Evolutionary conservation across 2,113 vertebrate species (phyloP).

Genomic region (Corythaixoides concolor): DNA sequence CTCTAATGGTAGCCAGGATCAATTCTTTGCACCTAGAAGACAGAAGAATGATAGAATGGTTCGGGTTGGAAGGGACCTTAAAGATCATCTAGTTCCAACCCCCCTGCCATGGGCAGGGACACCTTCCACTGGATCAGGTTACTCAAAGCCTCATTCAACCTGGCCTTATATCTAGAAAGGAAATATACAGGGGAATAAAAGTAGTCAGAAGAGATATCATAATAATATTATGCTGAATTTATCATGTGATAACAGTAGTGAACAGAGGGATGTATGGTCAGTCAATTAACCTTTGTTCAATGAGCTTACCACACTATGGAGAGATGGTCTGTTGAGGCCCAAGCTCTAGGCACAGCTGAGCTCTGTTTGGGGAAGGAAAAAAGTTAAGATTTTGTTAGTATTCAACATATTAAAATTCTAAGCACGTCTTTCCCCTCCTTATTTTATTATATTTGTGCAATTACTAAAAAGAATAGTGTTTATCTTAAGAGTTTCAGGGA

Average conservation of each 20-base stretch:
- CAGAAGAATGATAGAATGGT: background rate
- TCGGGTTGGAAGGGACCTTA: no score
- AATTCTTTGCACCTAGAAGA: slow-evolving; percentile 92
- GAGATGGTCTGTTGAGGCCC: slow-evolving; percentile 96
- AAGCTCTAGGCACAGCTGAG: slow-evolving; percentile 91
- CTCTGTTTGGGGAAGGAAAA: slow-evolving; percentile 72
- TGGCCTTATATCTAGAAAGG: background rate
- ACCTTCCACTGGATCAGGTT: no score
- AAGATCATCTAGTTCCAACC: no score
- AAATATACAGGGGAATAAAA: background rate
- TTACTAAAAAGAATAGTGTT: background rate
- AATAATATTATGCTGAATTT: background rate
- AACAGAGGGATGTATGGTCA: background rate
- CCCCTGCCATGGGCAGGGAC: no score
- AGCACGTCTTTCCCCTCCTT: background rate
- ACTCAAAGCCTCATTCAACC: no score
- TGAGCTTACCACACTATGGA: slow-evolving; percentile 93
- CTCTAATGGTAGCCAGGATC: slow-evolving; percentile 88
- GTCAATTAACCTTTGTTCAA: background rate
- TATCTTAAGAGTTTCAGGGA: background rate
- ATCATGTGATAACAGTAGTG: background rate
- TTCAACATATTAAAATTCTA: background rate
- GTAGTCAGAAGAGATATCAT: background rate
- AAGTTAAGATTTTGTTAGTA: background rate
- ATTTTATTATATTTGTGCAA: background rate